Evolutionary conservation across 2,888 invertebrate species (phyloP).

Genomic region (Plebejus melissa): DNA sequence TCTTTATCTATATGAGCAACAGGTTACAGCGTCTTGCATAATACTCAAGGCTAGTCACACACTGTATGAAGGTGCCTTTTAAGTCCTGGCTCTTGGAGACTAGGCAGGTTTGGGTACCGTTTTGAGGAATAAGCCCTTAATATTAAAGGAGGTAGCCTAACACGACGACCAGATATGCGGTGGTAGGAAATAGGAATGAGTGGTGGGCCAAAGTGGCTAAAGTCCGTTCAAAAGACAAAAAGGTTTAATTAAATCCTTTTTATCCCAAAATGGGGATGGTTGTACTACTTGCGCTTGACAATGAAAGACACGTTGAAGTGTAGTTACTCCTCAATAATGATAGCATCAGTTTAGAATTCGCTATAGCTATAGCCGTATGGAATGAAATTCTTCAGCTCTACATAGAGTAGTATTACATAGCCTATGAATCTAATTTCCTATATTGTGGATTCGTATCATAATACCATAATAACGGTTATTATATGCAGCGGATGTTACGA

Average conservation of each 20-base stretch:
- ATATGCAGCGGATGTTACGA: constrained; percentile 23
- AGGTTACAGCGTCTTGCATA: background rate
- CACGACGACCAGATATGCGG: no score
- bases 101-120: background rate
- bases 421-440: constrained; percentile 10
- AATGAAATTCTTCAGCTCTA: background rate
- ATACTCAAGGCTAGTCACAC: background rate
- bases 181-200: no score
- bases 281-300: background rate
- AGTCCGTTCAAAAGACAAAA: background rate
- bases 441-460: constrained; percentile 9
- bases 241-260: background rate
- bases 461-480: constrained; percentile 20
- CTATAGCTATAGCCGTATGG: background rate
- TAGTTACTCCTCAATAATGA: background rate
- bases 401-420: background rate
- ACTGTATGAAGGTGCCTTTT: background rate
- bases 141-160: background rate
- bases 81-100: background rate
- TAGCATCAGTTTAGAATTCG: background rate
- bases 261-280: background rate
- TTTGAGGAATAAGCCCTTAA: background rate
- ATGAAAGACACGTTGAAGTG: background rate
- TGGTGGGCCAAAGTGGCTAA: no score
- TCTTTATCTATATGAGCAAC: background rate